Base-by-base conservation (phyloP, 2,888 invertebrate genomes). In the Caenorhabditis sp. region DNA sequence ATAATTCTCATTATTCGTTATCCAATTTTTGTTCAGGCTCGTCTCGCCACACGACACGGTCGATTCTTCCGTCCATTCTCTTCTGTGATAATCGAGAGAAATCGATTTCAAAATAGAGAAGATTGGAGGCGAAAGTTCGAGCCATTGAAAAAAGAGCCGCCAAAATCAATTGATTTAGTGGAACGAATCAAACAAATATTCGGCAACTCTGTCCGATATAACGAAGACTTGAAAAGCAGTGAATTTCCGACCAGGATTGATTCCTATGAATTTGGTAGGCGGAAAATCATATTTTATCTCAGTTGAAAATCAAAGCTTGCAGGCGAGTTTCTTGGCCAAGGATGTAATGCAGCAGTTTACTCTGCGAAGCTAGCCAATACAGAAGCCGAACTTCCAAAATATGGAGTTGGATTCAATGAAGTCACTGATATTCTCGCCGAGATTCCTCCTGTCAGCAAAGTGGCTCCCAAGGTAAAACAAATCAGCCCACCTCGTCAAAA, bases 261-360 rank as follows among this genome's bases (percentile, higher is more conserved):
- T 63, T 86, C 86, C 10, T 91, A 91, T 73, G 90, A 91, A 47
- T 90, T 91, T 63, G 91, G 91, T 88, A 26, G 16, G 77, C 8
- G 16, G 14, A 8, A 6, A 19, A 38, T 24, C 49, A 19, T 14
- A 8, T 54, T 19, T 12, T 14, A 16, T 14, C 63, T 38, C 19
- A 44, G 7, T 22, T 49, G 8, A 19, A n/a, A n/a, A n/a, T n/a
- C n/a, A n/a, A n/a, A 38, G 56, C 28, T 83, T 90, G 41, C 61
- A 90, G 91, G 91, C 8, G 83, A 87, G 69, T 86, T 87, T 69
- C 90, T 92, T 44, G 91, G 88, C 8, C 85, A 86, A 61, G 91
- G 91, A 19, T 89, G 91, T 79, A 90, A 89, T 54, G 91, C 90
- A 0, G 91, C 91, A 2, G 91, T 91, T 8, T 91, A 91, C 68